These are phyloP conservation scores for Magallana gigas DNA, from an alignment of 1,140 invertebrate species.

Conservation along the genomic window DNA sequence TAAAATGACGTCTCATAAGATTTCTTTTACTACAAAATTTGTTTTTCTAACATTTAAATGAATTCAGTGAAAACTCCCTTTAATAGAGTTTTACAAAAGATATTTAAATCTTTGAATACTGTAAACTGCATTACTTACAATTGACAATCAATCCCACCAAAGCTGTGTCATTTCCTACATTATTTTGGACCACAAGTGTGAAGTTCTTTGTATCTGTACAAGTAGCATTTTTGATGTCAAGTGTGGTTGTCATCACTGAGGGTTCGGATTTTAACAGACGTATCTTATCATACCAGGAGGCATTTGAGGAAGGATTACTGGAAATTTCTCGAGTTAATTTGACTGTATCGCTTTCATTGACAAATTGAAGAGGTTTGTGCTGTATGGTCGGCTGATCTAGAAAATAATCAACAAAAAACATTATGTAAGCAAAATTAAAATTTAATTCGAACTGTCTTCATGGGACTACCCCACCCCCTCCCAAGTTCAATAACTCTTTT, in stretches of 20 bases:
- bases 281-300: not conserved
- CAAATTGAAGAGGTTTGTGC: not conserved
- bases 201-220: slow-evolving; percentile 13
- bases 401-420: no score
- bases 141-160: slow-evolving; percentile 1
- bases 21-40: no score
- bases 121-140: no score
- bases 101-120: no score
- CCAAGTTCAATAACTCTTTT: no score
- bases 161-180: not conserved
- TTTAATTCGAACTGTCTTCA: no score
- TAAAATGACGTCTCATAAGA: no score
- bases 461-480: no score
- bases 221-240: not conserved
- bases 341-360: not conserved
- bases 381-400: not conserved
- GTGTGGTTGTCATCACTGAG: not conserved
- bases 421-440: no score
- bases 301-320: slow-evolving; percentile 1
- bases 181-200: not conserved
- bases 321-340: not conserved
- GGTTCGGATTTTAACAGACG: not conserved
- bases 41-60: no score
- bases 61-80: no score
- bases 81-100: no score